A percentile compares a stretch with the other conserved stretches of the same genome.
phyloP scores from a whole-genome alignment of 2,888 invertebrate genomes.

The Hirtodrosophila alboralis region DNA sequence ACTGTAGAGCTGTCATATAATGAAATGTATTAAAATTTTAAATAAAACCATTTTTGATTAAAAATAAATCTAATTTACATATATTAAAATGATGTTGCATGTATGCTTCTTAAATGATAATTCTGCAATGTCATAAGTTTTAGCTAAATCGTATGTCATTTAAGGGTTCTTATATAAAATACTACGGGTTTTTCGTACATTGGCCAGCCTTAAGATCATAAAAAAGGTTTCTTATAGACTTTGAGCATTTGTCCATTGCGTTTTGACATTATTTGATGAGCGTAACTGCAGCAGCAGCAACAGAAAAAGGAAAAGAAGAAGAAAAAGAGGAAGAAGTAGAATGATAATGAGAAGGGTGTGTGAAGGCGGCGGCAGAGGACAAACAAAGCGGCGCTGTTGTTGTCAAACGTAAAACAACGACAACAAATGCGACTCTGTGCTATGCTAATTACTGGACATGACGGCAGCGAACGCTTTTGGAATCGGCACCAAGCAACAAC shows the following conservation, averaged over 20 bases:
- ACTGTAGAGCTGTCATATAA: too few relatives aligned
- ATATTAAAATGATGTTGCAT: too few relatives aligned
- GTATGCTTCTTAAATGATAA: too few relatives aligned
- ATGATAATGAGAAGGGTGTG: too few relatives aligned
- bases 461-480: constrained; percentile 65
- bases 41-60: too few relatives aligned
- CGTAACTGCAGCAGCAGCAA: constrained; percentile 32
- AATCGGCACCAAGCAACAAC: constrained; percentile 43
- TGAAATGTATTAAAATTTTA: too few relatives aligned
- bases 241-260: constrained; percentile 6
- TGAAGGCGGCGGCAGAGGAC: background rate
- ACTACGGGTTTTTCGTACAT: background rate
- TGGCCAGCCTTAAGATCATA: background rate
- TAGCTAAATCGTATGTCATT: background rate
- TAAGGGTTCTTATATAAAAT: background rate
- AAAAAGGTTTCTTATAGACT: background rate
- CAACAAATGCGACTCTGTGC: constrained; percentile 66
- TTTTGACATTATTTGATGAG: constrained; percentile 26
- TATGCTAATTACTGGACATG: constrained; percentile 79
- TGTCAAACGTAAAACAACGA: constrained; percentile 11
- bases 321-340: too few relatives aligned
- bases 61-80: too few relatives aligned
- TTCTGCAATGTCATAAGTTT: background rate
- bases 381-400: background rate
- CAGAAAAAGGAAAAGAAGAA: constrained; percentile 1